Conservation (phyloP, 2,113 vertebrate species). For the Salvator merianae region DNA sequence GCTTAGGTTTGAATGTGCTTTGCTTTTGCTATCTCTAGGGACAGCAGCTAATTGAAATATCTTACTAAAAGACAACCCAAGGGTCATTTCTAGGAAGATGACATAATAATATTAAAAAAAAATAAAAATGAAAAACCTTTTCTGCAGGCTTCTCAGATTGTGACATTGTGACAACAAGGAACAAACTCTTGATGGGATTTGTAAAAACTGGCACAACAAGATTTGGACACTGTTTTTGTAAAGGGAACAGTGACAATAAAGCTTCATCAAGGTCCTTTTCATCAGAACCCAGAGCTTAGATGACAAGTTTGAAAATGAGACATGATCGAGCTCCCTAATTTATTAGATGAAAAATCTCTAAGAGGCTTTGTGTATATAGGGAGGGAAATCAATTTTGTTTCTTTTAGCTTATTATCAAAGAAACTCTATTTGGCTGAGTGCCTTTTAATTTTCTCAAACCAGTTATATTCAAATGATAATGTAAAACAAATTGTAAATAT, state of each 20-base stretch:
- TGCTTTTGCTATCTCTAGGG: background rate
- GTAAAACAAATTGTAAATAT: background rate
- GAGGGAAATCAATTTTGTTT: conserved; percentile 5
- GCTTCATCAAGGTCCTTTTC: background rate
- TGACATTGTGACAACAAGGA: background rate
- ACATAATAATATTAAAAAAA: accelerated
- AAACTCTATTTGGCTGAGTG: conserved; percentile 11
- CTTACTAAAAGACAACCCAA: background rate
- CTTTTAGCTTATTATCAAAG: conserved; percentile 13
- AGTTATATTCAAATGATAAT: background rate
- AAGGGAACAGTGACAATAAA: conserved; percentile 20
- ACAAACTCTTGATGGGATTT: background rate
- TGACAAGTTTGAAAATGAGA: conserved; percentile 6
- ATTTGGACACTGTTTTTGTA: conserved; percentile 16
- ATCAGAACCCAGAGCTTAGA: conserved; percentile 17
- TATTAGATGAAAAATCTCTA: background rate
- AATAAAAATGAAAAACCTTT: too few relatives aligned
- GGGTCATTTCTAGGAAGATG: background rate
- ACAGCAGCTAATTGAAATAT: background rate
- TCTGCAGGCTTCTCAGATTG: background rate
- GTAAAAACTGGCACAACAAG: background rate
- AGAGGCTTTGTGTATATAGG: background rate
- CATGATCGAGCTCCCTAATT: background rate
- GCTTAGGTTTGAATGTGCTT: background rate
- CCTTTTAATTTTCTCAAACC: background rate